Conservation (phyloP, 2,888 invertebrate genomes). For the Phengaris arion region DNA sequence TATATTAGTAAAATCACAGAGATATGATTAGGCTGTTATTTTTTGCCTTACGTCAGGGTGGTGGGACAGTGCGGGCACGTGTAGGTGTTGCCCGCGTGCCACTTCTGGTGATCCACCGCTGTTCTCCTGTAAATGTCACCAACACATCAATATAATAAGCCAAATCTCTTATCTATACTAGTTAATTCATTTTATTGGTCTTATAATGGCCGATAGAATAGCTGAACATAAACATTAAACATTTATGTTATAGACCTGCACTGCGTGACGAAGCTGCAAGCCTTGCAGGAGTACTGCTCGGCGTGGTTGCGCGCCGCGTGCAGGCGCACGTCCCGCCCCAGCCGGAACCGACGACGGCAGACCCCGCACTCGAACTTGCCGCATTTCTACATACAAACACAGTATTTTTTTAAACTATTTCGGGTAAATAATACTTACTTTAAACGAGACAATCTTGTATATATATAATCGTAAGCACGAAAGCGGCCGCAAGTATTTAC, state of each 20-base stretch:
- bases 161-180: no score
- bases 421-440: no score
- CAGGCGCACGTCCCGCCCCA: conserved; percentile 7
- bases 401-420: no score
- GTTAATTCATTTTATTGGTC: no score
- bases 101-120: conserved; percentile 29
- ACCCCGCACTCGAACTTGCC: conserved; percentile 24
- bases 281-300: conserved; percentile 27
- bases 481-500: no score
- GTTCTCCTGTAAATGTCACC: conserved; percentile 13
- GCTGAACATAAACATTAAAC: no score
- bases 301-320: conserved; percentile 21
- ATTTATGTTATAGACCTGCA: neutral
- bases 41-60: conserved; percentile 14
- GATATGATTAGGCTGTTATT: no score
- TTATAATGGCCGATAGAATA: no score
- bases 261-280: conserved; percentile 20
- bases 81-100: conserved; percentile 29
- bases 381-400: conserved; percentile 11
- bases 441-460: no score
- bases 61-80: conserved; percentile 26
- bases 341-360: conserved; percentile 20
- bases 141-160: no score
- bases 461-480: no score
- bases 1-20: no score